Evolutionary conservation across 2,888 invertebrate genomes (phyloP).

Genomic region (Idaea dimidiata): DNA sequence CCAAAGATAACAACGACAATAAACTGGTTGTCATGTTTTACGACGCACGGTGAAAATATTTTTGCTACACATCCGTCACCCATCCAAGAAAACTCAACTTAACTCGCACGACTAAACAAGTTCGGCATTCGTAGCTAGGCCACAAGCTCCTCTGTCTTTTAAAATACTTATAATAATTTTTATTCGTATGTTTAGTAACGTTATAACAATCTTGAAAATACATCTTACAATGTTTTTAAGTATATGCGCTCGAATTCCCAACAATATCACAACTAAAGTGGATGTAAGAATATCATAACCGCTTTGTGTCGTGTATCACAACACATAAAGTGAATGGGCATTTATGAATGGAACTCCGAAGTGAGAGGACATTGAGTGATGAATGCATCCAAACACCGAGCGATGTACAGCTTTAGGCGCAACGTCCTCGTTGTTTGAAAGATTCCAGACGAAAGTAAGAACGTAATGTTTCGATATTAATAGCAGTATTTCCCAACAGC

Average conservation of each 20-base stretch:
- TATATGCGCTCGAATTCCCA: neutral
- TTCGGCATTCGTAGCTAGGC: no score
- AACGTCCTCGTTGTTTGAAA: neutral
- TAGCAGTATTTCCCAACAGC: conserved; percentile 40
- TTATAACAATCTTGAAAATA: no score
- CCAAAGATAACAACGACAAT: no score
- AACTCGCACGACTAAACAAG: no score
- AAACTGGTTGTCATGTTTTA: no score
- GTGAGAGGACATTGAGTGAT: conserved; percentile 2
- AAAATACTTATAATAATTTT: no score
- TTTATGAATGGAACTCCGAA: conserved; percentile 4
- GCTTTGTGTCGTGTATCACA: neutral
- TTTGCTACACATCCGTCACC: no score
- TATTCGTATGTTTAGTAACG: no score
- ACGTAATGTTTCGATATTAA: neutral
- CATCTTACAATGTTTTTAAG: neutral
- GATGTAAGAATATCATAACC: neutral
- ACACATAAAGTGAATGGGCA: neutral
- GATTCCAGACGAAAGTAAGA: neutral
- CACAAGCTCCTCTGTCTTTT: no score
- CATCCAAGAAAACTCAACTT: no score
- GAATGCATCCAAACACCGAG: neutral
- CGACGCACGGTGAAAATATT: no score
- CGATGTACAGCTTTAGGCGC: neutral
- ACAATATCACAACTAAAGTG: neutral